Conservation (phyloP, 2,888 invertebrate species). For the Lapara coniferarum region DNA sequence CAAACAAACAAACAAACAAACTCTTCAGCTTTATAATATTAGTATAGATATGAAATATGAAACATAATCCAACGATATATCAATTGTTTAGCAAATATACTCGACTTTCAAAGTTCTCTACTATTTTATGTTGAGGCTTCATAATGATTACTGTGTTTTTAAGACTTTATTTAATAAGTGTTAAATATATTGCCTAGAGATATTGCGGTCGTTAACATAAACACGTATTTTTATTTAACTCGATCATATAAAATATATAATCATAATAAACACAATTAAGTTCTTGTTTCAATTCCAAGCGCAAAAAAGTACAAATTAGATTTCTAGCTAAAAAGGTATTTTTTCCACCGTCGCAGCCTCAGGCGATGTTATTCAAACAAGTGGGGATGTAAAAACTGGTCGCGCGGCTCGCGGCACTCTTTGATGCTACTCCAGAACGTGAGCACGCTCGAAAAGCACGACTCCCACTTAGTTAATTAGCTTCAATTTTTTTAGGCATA, state of each 20-base stretch:
- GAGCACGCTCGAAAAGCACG: slow-evolving; percentile 51
- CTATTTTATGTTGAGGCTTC: background rate
- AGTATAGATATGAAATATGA: no score
- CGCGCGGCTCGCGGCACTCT: slow-evolving; percentile 57
- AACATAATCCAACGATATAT: no score
- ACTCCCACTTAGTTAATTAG: slow-evolving; percentile 59
- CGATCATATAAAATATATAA: background rate
- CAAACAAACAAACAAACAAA: no score
- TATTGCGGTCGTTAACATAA: background rate
- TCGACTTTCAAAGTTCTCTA: no score
- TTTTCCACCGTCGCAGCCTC: slow-evolving; percentile 54
- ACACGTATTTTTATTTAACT: background rate
- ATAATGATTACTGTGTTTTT: background rate
- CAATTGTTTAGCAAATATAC: no score
- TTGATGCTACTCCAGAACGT: slow-evolving; percentile 53
- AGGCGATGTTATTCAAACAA: slow-evolving; percentile 60
- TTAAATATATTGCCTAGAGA: no score
- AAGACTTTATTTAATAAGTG: no score
- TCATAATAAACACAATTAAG: slow-evolving; percentile 6
- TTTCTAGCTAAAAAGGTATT: slow-evolving; percentile 31
- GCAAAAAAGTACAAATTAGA: slow-evolving; percentile 23
- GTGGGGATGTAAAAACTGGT: slow-evolving; percentile 63
- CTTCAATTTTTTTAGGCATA: slow-evolving; percentile 42
- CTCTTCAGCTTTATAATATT: no score
- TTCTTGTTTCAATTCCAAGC: slow-evolving; percentile 13